phyloP scores from a whole-genome alignment of 2,113 vertebrate genomes.

The Rhinopithecus roxellana region DNA sequence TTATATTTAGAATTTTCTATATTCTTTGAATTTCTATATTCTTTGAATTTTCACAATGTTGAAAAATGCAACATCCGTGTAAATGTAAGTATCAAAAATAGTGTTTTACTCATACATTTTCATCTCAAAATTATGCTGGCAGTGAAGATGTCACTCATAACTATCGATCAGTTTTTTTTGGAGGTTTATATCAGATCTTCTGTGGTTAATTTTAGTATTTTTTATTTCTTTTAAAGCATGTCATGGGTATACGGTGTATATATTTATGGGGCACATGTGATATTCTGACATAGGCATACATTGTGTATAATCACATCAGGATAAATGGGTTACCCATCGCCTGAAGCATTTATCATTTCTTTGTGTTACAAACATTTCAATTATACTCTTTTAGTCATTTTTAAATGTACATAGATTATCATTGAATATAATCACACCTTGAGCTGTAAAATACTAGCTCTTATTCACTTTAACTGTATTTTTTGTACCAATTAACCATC shows the following conservation, averaged over 20 bases:
- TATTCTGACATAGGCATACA: neutral
- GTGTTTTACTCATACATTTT: neutral
- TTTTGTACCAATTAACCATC: neutral
- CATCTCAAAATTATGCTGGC: neutral
- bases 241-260: neutral
- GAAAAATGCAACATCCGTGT: neutral
- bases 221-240: neutral
- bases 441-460: neutral
- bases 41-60: neutral
- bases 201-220: neutral
- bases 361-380: neutral
- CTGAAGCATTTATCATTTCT: neutral
- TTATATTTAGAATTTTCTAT: neutral
- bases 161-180: neutral
- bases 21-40: neutral
- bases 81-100: neutral
- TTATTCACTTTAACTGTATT: neutral
- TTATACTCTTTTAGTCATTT: neutral
- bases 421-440: rapidly evolving
- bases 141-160: neutral
- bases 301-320: neutral
- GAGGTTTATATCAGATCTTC: too few species aligned
- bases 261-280: neutral
- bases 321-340: neutral
- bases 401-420: neutral